phyloP scores from a whole-genome alignment of 1,140 invertebrate genomes.

The Trichonephila clavipes region DNA sequence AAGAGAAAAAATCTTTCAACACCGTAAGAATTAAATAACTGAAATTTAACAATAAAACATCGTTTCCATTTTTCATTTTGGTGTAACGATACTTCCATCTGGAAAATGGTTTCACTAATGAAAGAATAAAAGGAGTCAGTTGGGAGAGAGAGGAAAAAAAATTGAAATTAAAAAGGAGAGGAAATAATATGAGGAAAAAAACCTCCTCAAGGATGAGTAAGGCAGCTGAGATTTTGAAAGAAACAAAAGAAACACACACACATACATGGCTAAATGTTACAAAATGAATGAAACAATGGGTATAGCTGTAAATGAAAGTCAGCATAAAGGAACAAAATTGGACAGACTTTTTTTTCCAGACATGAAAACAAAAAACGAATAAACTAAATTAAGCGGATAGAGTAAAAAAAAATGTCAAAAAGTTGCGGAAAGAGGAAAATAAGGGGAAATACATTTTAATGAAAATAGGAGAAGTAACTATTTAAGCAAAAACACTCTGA shows the following conservation, averaged over 20 bases:
- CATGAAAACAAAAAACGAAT: neutral
- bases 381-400: slow-evolving; percentile 4
- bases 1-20: too few relatives aligned
- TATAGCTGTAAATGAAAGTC: slow-evolving; percentile 12
- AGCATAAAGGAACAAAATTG: neutral
- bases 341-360: neutral
- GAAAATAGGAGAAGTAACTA: slow-evolving; percentile 23
- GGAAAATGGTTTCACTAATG: too few relatives aligned
- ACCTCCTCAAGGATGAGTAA: neutral
- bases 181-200: neutral
- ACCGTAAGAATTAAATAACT: too few relatives aligned
- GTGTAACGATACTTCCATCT: too few relatives aligned
- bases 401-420: neutral
- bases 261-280: neutral
- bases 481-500: neutral
- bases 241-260: neutral
- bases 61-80: too few relatives aligned
- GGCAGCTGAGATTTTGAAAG: slow-evolving; percentile 2
- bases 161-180: neutral
- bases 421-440: neutral
- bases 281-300: neutral
- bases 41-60: too few relatives aligned
- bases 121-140: too few relatives aligned
- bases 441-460: slow-evolving; percentile 31
- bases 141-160: neutral